phyloP scores from a whole-genome alignment of 2,113 vertebrate genomes.

The Thunnus thynnus region DNA sequence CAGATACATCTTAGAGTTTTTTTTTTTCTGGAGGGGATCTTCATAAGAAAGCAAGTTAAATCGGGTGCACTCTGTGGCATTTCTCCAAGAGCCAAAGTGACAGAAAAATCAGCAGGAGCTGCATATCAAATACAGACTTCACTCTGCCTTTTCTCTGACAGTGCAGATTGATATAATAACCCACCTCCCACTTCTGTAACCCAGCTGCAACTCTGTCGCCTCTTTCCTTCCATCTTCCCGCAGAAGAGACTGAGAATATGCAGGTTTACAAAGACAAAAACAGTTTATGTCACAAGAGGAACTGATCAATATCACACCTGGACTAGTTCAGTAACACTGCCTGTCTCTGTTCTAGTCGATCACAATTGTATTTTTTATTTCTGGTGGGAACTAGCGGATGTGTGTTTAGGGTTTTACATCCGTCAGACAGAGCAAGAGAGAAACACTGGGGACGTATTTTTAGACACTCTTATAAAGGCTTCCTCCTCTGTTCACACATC shows the following conservation, averaged over 20 bases:
- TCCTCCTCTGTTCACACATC: slow-evolving; percentile 18
- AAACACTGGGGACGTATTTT: slow-evolving; percentile 42
- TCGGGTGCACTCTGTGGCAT: not conserved
- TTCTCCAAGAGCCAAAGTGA: slow-evolving; percentile 12
- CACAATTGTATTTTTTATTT: not conserved
- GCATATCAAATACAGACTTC: slow-evolving; percentile 5
- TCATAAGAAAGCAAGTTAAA: not conserved
- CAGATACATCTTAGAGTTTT: not conserved
- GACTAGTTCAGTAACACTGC: too few relatives aligned
- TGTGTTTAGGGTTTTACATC: slow-evolving; percentile 26
- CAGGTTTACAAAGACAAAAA: too few relatives aligned
- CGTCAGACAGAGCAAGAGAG: slow-evolving; percentile 13
- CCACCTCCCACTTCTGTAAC: not conserved
- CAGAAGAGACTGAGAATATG: not conserved
- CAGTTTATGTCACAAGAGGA: too few relatives aligned
- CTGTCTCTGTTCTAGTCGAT: too few relatives aligned
- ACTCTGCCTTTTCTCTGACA: not conserved
- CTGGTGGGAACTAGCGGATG: not conserved
- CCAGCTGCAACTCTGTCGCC: not conserved
- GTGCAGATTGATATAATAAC: slow-evolving; percentile 13
- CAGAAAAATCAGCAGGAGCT: not conserved
- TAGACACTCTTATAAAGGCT: slow-evolving; percentile 27
- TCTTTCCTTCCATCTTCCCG: not conserved
- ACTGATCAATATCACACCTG: too few relatives aligned
- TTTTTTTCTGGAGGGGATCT: not conserved